Base-by-base conservation (phyloP, 2,113 vertebrate genomes). In the Boulengeromyrus knoepffleri region DNA sequence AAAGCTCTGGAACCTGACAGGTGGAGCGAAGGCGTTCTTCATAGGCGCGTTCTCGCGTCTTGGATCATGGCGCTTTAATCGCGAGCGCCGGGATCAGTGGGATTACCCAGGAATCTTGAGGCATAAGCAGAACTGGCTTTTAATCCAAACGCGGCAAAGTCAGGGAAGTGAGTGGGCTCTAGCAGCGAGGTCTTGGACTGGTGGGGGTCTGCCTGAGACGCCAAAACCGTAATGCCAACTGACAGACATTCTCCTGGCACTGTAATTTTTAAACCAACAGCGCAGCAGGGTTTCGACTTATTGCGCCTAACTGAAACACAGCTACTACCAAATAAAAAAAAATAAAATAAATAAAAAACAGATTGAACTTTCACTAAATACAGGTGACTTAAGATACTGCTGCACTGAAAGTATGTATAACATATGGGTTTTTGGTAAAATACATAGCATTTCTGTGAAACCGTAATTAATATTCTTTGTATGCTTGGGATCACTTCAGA, bases 71-170 rank as follows among this genome's bases (percentile, higher is more conserved):
- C 93, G 91, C 95, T 94, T 39, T 96, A 95, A 96, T 96, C 92
- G 93, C 94, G 94, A 91, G 92, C 90, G 91, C 47, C 90, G 93
- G 95, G 95, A 96, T 96, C 96, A 90, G 91, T 19, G n/a, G 95
- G 96, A 96, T 96, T 96, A 96, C 93, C 92, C 45, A 88, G 93
- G 94, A 94, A 94, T 95, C 92, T 93, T 87, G 88, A 94, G 94
- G 94, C 90, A 94, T 95, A 92, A 92, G 94, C 94, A 96, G 96
- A 90, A 96, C 96, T 93, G 94, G 90, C 92, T 93, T 96, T 96
- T 96, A 96, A 96, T 94, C 95, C 92, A 91, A 92, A 94, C 92
- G 90, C 91, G 91, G 93, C 93, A 91, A 92, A 94, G 91, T 92
- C 80, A 89, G 90, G 92, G 89, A 24, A 91, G 36, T 92, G 87